These are phyloP conservation scores for Dynastes grantii DNA, from an alignment of 2,888 invertebrate species.

Conservation along the genomic window DNA sequence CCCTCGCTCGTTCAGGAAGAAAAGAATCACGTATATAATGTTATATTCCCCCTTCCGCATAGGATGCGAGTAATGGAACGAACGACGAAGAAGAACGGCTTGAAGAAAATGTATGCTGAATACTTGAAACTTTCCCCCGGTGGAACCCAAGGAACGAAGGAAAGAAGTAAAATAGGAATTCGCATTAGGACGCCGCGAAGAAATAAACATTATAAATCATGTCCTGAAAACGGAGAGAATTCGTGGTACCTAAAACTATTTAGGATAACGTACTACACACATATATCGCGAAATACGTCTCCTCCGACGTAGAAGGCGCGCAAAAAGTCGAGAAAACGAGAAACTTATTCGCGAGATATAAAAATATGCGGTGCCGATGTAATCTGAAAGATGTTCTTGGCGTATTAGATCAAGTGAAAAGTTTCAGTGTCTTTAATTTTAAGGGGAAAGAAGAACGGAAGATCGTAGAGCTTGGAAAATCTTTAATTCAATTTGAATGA, in stretches of 20 bases:
- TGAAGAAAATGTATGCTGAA: conserved; percentile 16
- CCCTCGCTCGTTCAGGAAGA: background rate
- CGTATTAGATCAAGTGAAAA: conserved; percentile 3
- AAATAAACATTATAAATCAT: conserved; percentile 25
- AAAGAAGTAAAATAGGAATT: conserved; percentile 7
- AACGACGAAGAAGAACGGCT: background rate
- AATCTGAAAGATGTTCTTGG: background rate
- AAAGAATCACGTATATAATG: conserved; percentile 16
- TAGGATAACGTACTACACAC: too few relatives aligned
- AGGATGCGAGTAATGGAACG: too few relatives aligned
- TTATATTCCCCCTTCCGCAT: too few relatives aligned
- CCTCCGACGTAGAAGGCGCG: too few relatives aligned
- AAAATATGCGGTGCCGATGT: background rate
- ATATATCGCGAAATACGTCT: too few relatives aligned
- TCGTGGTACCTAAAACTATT: background rate
- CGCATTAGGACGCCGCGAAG: conserved; percentile 13
- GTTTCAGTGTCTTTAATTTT: too few relatives aligned
- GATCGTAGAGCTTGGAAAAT: too few relatives aligned
- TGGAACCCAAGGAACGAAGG: background rate
- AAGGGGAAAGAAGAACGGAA: too few relatives aligned
- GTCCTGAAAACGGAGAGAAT: background rate
- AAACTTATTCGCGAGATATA: background rate
- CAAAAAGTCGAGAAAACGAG: background rate
- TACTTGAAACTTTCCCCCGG: background rate
- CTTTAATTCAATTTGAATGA: too few relatives aligned